A percentile compares a stretch with the other conserved stretches of the same genome.
Evolutionary conservation across 2,113 vertebrate genomes (phyloP).

Genomic region (Antigone vipio): DNA sequence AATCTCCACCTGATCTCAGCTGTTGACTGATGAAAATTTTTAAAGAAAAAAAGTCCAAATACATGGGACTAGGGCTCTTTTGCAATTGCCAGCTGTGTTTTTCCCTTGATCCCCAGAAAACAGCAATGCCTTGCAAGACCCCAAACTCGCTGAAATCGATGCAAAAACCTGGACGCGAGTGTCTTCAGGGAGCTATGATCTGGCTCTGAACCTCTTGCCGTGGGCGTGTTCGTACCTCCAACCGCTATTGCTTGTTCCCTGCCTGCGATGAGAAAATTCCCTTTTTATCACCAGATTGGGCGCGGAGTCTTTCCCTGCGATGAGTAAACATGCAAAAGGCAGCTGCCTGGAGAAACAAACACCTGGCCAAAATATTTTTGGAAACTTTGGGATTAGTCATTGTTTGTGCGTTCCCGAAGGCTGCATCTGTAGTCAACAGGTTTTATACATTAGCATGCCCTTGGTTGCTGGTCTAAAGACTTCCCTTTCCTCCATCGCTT

Average conservation of each 20-base stretch:
- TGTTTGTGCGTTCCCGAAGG: neutral
- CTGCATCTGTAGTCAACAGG: neutral
- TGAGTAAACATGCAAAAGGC: neutral
- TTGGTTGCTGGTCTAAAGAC: neutral
- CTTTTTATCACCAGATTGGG: neutral
- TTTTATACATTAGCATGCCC: accelerated
- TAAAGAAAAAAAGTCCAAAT: neutral
- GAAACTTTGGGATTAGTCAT: neutral
- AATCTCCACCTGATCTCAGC: neutral
- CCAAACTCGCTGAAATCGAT: accelerated
- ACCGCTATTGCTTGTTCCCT: neutral
- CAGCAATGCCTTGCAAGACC: neutral
- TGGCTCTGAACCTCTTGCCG: neutral
- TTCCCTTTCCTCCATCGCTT: neutral
- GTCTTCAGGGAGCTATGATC: neutral
- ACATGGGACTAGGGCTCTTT: neutral
- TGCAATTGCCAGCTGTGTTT: too few species aligned
- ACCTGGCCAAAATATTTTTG: conserved; percentile 20
- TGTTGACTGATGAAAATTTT: neutral
- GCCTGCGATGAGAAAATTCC: neutral
- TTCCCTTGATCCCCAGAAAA: neutral
- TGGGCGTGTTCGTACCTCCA: neutral
- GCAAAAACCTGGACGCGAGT: neutral
- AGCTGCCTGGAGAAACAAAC: conserved; percentile 11
- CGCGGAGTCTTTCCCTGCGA: neutral